phyloP scores from a whole-genome alignment of 2,888 invertebrate genomes.

The Brachyptera putata region DNA sequence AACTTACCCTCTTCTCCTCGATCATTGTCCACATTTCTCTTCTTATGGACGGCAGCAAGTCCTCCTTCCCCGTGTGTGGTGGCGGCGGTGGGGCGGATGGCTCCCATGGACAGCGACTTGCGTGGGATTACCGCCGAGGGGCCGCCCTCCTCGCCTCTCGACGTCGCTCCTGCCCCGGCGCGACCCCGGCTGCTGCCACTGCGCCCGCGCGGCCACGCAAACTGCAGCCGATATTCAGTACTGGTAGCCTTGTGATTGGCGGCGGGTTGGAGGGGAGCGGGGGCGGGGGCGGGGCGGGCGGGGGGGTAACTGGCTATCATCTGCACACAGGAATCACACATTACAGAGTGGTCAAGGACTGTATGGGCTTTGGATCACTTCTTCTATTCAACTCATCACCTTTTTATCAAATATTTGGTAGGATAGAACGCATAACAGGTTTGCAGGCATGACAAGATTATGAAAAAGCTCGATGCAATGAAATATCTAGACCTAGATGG shows the following conservation, averaged over 20 bases:
- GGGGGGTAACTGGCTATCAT: constrained; percentile 34
- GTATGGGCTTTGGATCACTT: too few relatives aligned
- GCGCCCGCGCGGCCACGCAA: constrained; percentile 73
- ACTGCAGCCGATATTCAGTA: constrained; percentile 86
- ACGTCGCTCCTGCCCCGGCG: constrained; percentile 25
- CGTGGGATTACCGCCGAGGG: constrained; percentile 52
- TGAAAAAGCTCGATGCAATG: too few relatives aligned
- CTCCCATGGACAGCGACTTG: constrained; percentile 85
- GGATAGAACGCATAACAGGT: too few relatives aligned
- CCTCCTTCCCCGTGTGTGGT: constrained; percentile 3
- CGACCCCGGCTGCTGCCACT: constrained; percentile 47
- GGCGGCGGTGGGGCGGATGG: constrained; percentile 56
- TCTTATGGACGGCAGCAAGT: constrained; percentile 18
- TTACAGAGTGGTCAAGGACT: neutral
- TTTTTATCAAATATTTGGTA: too few relatives aligned
- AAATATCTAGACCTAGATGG: too few relatives aligned
- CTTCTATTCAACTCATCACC: too few relatives aligned
- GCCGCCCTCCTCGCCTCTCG: constrained; percentile 16
- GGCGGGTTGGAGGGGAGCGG: constrained; percentile 49
- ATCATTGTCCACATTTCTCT: constrained; percentile 23
- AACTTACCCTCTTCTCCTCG: constrained; percentile 30
- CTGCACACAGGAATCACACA: constrained; percentile 29
- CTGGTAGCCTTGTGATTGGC: too few relatives aligned
- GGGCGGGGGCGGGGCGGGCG: constrained; percentile 26
- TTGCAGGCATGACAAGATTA: neutral